Conservation (phyloP, 2,113 vertebrate species). For the Zosterops japonicus region DNA sequence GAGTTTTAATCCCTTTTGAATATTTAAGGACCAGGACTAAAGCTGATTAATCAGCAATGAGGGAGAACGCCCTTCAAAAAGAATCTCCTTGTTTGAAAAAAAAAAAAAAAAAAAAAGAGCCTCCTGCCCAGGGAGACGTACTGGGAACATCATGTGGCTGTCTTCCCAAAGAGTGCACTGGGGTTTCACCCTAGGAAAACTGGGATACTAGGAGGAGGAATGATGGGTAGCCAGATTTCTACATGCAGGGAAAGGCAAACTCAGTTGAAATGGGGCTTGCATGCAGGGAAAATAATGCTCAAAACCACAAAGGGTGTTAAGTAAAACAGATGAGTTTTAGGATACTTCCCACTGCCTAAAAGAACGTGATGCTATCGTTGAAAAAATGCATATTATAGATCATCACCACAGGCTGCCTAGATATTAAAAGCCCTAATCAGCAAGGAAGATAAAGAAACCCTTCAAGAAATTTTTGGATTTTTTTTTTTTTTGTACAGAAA, state of each 20-base stretch:
- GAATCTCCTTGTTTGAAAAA: too few relatives aligned
- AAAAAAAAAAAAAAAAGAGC: too few relatives aligned
- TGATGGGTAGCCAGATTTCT: neutral
- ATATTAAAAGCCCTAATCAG: neutral
- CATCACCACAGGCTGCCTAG: accelerated
- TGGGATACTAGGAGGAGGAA: neutral
- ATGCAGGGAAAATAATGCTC: neutral
- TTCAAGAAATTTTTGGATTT: neutral
- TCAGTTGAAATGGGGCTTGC: neutral
- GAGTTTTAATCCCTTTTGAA: neutral
- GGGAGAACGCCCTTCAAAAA: neutral
- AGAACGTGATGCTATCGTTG: neutral
- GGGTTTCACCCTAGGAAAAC: neutral
- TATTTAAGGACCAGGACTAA: neutral
- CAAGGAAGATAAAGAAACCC: neutral
- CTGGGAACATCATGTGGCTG: neutral
- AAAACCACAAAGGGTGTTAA: neutral
- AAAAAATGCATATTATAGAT: neutral
- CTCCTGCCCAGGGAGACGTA: neutral
- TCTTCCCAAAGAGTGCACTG: neutral
- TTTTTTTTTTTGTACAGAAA: neutral
- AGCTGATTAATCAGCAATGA: neutral
- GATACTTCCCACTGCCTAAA: neutral
- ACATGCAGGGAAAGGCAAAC: neutral
- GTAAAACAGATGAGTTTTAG: neutral